These are phyloP conservation scores for Sebastes reedi DNA, from an alignment of 2,797 vertebrate genomes.

Conservation along the genomic window DNA sequence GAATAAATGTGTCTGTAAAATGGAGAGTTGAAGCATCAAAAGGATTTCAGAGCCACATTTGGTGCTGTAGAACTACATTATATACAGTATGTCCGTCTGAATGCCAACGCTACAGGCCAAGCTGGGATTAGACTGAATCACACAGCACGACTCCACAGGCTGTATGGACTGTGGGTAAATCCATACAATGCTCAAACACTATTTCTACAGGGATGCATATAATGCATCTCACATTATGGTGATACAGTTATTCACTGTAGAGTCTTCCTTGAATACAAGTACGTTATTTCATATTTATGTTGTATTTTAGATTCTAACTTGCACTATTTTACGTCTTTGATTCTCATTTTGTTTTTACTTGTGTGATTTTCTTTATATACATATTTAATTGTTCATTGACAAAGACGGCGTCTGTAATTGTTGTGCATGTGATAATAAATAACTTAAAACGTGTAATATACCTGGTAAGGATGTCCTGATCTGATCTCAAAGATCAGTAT, in stretches of 20 bases:
- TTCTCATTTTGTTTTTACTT: too few species aligned
- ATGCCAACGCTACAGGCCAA: not conserved
- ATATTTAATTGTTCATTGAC: too few species aligned
- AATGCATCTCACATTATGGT: not conserved
- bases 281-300: too few species aligned
- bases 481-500: too few species aligned
- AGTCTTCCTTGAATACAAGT: not conserved
- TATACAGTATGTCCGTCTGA: slow-evolving; percentile 9
- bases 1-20: not conserved
- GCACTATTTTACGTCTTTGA: too few species aligned
- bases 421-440: too few species aligned
- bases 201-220: not conserved
- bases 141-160: slow-evolving; percentile 8
- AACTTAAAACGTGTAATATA: too few species aligned
- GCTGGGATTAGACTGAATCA: slow-evolving; percentile 18
- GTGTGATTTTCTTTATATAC: too few species aligned
- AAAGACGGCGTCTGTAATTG: too few species aligned
- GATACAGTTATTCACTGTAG: not conserved
- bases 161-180: slow-evolving; percentile 2
- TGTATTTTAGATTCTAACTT: too few species aligned
- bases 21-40: not conserved
- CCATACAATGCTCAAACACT: not conserved
- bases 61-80: not conserved
- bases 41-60: not conserved
- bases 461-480: too few species aligned